phyloP scores from a whole-genome alignment of 2,888 invertebrate genomes.

The Heliconius ethilla region DNA sequence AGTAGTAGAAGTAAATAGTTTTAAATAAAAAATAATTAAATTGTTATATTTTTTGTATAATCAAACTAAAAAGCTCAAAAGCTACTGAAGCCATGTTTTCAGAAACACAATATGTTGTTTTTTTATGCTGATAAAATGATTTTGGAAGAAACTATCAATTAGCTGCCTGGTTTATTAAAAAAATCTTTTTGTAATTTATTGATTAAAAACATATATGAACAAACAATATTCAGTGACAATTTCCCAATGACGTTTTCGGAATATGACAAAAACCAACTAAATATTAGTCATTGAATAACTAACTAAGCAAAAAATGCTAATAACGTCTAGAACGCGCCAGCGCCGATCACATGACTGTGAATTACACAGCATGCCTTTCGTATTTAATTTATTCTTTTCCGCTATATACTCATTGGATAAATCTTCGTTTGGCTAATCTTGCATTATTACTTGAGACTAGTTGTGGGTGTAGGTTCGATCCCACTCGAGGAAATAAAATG shows the following conservation, averaged over 20 bases:
- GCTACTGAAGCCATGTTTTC: no score
- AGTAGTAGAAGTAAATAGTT: no score
- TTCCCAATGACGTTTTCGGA: not conserved
- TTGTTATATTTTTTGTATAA: no score
- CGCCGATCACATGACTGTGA: conserved; percentile 52
- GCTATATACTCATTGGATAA: conserved; percentile 7
- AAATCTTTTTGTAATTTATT: not conserved
- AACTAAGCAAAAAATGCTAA: not conserved
- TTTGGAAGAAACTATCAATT: no score
- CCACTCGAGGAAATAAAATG: no score
- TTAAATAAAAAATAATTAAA: no score
- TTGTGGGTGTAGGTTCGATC: no score
- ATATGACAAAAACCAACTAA: no score
- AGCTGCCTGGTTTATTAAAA: no score
- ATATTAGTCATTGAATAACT: not conserved
- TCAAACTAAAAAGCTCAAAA: no score
- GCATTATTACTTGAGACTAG: not conserved
- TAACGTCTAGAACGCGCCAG: conserved; percentile 44
- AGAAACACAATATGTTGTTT: no score
- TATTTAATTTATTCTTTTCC: conserved; percentile 31
- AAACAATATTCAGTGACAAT: not conserved
- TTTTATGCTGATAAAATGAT: no score
- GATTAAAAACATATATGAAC: not conserved
- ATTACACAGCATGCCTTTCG: conserved; percentile 47
- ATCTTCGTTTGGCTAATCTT: not conserved